Evolutionary conservation across 2,888 invertebrate genomes (phyloP).

Genomic region (Temnothorax ravouxi): DNA sequence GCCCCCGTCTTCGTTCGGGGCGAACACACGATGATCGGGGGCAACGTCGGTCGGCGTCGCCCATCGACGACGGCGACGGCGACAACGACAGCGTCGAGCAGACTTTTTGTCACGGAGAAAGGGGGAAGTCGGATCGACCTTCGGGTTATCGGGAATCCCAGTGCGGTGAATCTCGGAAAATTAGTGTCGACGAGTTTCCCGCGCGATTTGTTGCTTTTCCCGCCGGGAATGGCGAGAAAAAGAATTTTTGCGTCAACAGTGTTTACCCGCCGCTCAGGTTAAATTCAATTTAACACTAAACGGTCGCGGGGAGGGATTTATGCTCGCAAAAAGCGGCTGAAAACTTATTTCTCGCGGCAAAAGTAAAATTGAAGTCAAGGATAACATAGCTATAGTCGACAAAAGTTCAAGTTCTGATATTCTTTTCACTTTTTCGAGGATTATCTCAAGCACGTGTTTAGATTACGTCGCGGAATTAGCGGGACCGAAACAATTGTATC

Average conservation of each 20-base stretch:
- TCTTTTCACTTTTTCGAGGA: not conserved
- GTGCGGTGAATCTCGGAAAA: constrained; percentile 71
- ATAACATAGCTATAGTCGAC: no score
- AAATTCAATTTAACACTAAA: constrained; percentile 49
- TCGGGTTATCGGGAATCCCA: constrained; percentile 65
- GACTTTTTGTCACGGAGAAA: constrained; percentile 57
- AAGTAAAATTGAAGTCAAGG: constrained; percentile 14
- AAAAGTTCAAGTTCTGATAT: not conserved
- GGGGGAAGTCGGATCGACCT: constrained; percentile 36
- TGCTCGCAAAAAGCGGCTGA: not conserved
- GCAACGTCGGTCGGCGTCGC: constrained; percentile 38
- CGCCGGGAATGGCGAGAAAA: constrained; percentile 9
- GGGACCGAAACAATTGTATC: not conserved
- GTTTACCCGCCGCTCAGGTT: constrained; percentile 20
- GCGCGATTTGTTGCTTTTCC: constrained; percentile 55
- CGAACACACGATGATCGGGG: constrained; percentile 59
- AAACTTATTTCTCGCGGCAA: not conserved
- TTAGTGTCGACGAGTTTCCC: constrained; percentile 65
- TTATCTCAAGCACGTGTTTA: not conserved
- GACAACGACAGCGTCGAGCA: constrained; percentile 36
- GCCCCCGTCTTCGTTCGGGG: constrained; percentile 1
- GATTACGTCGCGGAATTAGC: not conserved
- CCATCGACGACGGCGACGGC: constrained; percentile 18
- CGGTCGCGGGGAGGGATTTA: not conserved
- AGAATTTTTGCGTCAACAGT: constrained; percentile 33